Percentiles rank a stretch among this genome's conserved stretches.
phyloP scores from a whole-genome alignment of 2,888 invertebrate species.

The Galeopsomyia nigrocyanea region DNA sequence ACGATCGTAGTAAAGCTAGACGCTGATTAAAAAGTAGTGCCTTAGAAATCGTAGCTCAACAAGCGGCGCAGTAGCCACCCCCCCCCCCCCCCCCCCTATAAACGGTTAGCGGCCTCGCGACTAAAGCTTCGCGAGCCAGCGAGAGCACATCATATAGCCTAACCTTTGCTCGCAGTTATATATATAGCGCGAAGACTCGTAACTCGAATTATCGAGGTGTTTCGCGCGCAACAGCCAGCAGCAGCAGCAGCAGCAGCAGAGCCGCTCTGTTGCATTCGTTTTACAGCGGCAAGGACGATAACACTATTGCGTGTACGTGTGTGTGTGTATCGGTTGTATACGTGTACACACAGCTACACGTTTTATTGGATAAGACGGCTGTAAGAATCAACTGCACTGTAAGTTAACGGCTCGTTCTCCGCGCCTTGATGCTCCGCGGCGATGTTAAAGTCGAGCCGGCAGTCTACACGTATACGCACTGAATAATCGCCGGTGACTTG shows the following conservation, averaged over 20 bases:
- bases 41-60: neutral
- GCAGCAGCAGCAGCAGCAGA: neutral
- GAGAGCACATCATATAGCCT: neutral
- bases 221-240: neutral
- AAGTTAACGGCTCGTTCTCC: slow-evolving; percentile 59
- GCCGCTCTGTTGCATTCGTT: neutral
- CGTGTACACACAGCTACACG: neutral
- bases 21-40: slow-evolving; percentile 43
- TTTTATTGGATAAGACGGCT: slow-evolving; percentile 39
- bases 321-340: neutral
- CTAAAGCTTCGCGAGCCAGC: neutral
- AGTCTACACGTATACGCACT: too few relatives aligned
- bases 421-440: slow-evolving; percentile 52
- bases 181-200: slow-evolving; percentile 25
- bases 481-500: too few relatives aligned
- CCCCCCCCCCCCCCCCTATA: neutral
- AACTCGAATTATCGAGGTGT: slow-evolving; percentile 45
- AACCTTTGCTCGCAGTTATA: neutral
- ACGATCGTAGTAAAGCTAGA: neutral
- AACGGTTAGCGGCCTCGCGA: slow-evolving; percentile 14
- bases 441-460: slow-evolving; percentile 30
- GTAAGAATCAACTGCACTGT: neutral
- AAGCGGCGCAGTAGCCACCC: slow-evolving; percentile 3
- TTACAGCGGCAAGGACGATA: slow-evolving; percentile 10
- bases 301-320: neutral